A percentile compares a stretch with the other conserved stretches of the same genome.
Conservation (phyloP, 2,113 vertebrate genomes). For the Plestiodon gilberti region DNA sequence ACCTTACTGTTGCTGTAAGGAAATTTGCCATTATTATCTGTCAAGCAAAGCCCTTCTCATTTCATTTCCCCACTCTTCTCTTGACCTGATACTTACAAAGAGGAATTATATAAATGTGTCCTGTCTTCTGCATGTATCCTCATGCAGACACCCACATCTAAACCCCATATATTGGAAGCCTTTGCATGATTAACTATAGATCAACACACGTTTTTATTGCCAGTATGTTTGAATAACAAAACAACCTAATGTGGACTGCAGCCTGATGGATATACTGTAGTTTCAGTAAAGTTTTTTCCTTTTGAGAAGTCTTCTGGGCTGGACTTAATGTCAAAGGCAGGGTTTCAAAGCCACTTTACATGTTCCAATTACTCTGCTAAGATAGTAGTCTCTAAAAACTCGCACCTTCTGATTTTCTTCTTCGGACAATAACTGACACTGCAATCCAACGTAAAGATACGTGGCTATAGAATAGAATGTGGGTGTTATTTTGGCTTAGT, state of each 20-base stretch:
- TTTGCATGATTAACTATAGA: neutral
- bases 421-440: too few relatives aligned
- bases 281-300: neutral
- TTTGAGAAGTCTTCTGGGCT: neutral
- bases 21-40: slow-evolving; percentile 11
- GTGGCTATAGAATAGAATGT: too few relatives aligned
- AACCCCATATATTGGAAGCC: neutral
- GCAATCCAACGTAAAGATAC: too few relatives aligned
- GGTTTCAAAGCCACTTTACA: neutral
- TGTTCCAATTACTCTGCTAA: neutral
- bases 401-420: too few relatives aligned
- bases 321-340: neutral
- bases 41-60: neutral
- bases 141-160: neutral
- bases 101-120: slow-evolving; percentile 1
- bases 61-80: slow-evolving; percentile 3
- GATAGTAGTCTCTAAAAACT: neutral
- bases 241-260: neutral
- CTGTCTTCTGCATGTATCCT: slow-evolving; percentile 1
- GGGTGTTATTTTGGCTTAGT: too few relatives aligned
- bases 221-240: neutral
- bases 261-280: too few relatives aligned
- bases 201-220: neutral
- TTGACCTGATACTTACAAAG: neutral
- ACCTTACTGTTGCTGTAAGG: slow-evolving; percentile 9